These are phyloP conservation scores for Pogoniulus pusillus DNA, from an alignment of 2,797 vertebrate genomes.

Conservation along the genomic window DNA sequence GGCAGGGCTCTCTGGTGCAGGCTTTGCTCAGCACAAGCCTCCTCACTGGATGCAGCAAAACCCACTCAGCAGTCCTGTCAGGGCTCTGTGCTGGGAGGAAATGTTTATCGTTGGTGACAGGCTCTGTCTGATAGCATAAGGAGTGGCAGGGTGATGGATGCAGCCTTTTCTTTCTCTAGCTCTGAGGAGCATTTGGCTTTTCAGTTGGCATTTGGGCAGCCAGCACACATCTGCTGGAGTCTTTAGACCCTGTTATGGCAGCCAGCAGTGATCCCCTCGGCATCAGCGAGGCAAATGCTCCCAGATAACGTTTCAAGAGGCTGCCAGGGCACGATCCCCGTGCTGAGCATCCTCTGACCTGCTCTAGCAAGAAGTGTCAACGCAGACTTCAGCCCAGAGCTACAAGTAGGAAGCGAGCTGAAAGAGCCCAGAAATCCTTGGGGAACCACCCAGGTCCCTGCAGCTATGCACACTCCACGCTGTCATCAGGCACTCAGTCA, in stretches of 20 bases:
- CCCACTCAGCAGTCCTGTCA: not conserved
- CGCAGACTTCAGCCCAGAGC: not conserved
- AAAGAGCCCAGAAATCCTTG: not conserved
- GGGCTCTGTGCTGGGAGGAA: not conserved
- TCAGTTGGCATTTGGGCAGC: not conserved
- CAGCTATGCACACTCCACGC: not conserved
- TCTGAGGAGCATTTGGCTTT: not conserved
- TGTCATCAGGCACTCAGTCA: not conserved
- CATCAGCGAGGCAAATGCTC: not conserved
- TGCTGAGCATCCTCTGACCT: not conserved
- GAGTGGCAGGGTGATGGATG: not conserved
- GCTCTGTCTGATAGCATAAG: not conserved
- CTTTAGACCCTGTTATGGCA: rapidly evolving
- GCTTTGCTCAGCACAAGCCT: rapidly evolving
- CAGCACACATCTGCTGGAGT: not conserved
- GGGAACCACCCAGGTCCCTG: not conserved
- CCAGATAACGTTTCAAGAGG: not conserved
- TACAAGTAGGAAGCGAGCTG: not conserved
- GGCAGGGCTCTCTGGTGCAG: not conserved
- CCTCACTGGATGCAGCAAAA: not conserved
- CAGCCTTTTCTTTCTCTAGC: not conserved
- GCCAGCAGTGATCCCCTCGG: not conserved
- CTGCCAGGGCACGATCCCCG: rapidly evolving
- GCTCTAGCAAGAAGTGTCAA: not conserved
- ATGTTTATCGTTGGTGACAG: not conserved